phyloP scores from a whole-genome alignment of 2,888 invertebrate genomes.

The Amblyteles armatorius region DNA sequence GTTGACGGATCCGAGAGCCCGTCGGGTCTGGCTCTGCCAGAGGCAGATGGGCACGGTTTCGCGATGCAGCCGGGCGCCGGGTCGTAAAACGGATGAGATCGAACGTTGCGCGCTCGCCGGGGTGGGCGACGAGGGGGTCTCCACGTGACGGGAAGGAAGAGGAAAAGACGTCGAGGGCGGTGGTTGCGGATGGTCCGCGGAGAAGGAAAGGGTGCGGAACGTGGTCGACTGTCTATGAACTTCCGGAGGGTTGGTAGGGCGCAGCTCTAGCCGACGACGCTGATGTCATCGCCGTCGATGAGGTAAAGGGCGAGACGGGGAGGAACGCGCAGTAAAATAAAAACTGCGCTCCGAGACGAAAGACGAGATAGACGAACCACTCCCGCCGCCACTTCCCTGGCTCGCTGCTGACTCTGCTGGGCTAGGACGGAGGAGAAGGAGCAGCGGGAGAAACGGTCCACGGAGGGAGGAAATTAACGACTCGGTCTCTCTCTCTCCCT shows the following conservation, averaged over 20 bases:
- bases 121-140: slow-evolving; percentile 45
- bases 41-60: slow-evolving; percentile 45
- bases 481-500: slow-evolving; percentile 72
- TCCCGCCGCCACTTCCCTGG: slow-evolving; percentile 18
- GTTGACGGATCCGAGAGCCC: slow-evolving; percentile 38
- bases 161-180: background rate
- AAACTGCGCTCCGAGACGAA: slow-evolving; percentile 14
- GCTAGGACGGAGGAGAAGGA: slow-evolving; percentile 21
- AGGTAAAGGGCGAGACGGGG: slow-evolving; percentile 18
- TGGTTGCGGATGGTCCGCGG: slow-evolving; percentile 24
- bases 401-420: slow-evolving; percentile 13
- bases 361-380: slow-evolving; percentile 11
- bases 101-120: slow-evolving; percentile 56
- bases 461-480: slow-evolving; percentile 78
- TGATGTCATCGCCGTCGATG: slow-evolving; percentile 42
- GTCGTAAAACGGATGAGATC: slow-evolving; percentile 67
- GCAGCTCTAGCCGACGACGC: slow-evolving; percentile 16
- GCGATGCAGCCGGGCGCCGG: slow-evolving; percentile 51
- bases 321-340: background rate
- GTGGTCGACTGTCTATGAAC: slow-evolving; percentile 46
- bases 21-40: background rate
- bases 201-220: slow-evolving; percentile 46
- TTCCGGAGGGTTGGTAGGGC: slow-evolving; percentile 23
- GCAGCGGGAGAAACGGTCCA: slow-evolving; percentile 25
- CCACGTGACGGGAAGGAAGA: slow-evolving; percentile 33